Percentiles rank a stretch among this genome's conserved stretches.
These are phyloP conservation scores for Aphis gossypii DNA, from an alignment of 1,140 invertebrate species.

Conservation along the genomic window DNA sequence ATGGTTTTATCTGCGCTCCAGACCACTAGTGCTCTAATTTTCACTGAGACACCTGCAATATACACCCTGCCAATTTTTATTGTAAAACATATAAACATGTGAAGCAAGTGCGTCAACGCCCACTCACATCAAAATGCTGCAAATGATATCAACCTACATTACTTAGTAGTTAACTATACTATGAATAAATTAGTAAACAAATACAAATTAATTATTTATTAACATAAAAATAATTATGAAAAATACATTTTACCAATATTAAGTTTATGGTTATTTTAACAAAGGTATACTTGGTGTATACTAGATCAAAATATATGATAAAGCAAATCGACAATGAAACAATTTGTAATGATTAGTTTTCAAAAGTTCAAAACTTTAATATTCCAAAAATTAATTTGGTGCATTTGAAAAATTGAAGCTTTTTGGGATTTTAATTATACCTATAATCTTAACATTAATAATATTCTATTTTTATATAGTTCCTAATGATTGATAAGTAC, in stretches of 20 bases:
- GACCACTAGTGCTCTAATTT: no score
- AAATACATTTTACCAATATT: not conserved
- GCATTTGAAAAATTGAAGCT: no score
- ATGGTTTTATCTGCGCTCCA: not conserved
- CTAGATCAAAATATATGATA: not conserved
- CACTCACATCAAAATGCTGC: no score
- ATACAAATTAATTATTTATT: not conserved
- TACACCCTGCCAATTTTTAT: not conserved
- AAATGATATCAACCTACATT: not conserved
- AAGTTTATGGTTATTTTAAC: no score
- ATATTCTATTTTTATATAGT: no score
- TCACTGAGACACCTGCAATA: no score
- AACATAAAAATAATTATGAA: not conserved
- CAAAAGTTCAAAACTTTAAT: not conserved
- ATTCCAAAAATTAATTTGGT: not conserved
- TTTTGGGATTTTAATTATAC: no score
- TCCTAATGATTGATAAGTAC: no score
- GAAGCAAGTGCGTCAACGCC: no score
- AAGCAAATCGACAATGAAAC: not conserved
- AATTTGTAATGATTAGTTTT: not conserved
- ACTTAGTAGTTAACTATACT: not conserved
- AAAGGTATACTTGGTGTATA: no score
- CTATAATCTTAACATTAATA: no score
- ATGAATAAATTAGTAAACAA: not conserved
- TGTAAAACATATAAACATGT: not conserved